A percentile compares a stretch with the other conserved stretches of the same genome.
phyloP scores from a whole-genome alignment of 1,140 invertebrate species.

The Halesus radiatus region DNA sequence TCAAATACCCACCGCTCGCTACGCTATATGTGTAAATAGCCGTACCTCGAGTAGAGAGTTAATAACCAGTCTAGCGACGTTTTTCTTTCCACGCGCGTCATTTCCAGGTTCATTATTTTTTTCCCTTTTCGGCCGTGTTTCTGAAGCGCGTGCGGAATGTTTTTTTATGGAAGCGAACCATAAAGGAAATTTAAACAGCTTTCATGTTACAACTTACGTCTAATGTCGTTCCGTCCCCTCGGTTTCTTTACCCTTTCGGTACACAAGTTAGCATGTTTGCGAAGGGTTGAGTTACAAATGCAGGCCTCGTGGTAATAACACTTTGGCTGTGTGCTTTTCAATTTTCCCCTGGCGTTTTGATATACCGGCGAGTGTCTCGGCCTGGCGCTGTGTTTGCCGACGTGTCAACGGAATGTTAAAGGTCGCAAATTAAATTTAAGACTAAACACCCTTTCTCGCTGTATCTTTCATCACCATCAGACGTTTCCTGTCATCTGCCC shows the following conservation, averaged over 20 bases:
- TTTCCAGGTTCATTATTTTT: no score
- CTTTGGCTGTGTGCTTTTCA: constrained; percentile 23
- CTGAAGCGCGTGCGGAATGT: background rate
- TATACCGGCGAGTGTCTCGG: background rate
- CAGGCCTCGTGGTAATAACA: constrained; percentile 16
- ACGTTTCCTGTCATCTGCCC: no score
- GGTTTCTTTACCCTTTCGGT: constrained; percentile 10
- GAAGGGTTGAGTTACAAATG: constrained; percentile 45
- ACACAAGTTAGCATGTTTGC: constrained; percentile 33
- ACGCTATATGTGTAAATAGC: no score
- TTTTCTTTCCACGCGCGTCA: no score
- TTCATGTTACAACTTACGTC: constrained; percentile 17
- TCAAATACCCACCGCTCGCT: no score
- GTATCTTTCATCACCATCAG: no score
- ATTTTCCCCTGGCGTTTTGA: background rate
- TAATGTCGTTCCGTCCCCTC: background rate
- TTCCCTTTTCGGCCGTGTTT: no score
- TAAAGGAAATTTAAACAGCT: constrained; percentile 8
- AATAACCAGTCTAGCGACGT: no score
- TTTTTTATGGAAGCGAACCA: background rate
- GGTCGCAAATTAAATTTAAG: no score
- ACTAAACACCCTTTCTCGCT: no score
- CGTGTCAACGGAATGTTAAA: no score
- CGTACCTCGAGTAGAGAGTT: no score
- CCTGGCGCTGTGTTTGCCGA: background rate